phyloP scores from a whole-genome alignment of 2,888 invertebrate genomes.

The Entomobrya proxima region DNA sequence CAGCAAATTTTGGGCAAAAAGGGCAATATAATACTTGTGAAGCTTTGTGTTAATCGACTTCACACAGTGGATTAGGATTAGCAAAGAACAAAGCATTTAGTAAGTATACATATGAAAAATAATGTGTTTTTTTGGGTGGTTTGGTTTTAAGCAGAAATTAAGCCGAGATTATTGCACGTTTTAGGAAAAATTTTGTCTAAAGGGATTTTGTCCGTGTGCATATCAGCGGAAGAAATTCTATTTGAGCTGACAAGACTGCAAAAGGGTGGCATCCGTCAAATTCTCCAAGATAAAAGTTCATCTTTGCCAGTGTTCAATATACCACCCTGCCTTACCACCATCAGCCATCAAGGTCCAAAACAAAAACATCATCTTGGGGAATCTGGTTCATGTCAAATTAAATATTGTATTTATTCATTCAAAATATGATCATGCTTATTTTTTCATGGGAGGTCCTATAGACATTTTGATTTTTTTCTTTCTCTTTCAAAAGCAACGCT shows the following conservation, averaged over 20 bases:
- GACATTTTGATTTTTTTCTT: conserved; percentile 14
- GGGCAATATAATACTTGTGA: conserved; percentile 32
- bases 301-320: conserved; percentile 22
- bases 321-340: not conserved
- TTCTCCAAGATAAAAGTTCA: not conserved
- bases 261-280: conserved; percentile 47
- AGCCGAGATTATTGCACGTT: conserved; percentile 59
- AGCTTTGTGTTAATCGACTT: conserved; percentile 54
- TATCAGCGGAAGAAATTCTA: conserved; percentile 10
- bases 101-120: not conserved
- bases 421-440: conserved; percentile 24
- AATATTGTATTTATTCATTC: conserved; percentile 62
- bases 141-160: conserved; percentile 46
- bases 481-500: conserved; percentile 25
- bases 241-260: conserved; percentile 22
- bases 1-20: not conserved
- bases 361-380: conserved; percentile 45
- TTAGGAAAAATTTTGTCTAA: conserved; percentile 16
- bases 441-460: conserved; percentile 59
- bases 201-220: conserved; percentile 3
- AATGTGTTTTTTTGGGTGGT: not conserved
- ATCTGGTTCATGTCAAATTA: conserved; percentile 63
- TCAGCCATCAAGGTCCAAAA: not conserved
- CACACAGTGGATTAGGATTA: conserved; percentile 20
- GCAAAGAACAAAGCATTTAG: not conserved